Evolutionary conservation across 2,888 invertebrate species (phyloP).

Genomic region (Crepidodera aurea): DNA sequence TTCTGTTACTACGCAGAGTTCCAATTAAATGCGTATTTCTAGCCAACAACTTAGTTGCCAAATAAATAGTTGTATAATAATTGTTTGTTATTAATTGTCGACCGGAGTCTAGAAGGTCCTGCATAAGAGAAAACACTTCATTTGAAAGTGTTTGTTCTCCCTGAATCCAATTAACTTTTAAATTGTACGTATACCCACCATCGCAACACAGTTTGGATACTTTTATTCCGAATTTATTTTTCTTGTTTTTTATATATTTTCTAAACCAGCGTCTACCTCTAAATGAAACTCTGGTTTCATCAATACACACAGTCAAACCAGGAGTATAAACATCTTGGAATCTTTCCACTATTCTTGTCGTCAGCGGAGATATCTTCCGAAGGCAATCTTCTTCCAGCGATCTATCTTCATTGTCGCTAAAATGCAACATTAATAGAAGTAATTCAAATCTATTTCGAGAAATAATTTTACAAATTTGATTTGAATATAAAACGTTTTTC

Average conservation of each 20-base stretch:
- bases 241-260: conserved; percentile 39
- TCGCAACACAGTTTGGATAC: conserved; percentile 20
- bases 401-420: neutral
- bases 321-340: neutral
- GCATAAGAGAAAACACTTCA: conserved; percentile 40
- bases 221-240: conserved; percentile 47
- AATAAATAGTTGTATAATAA: conserved; percentile 41
- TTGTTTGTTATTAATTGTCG: conserved; percentile 49
- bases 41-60: conserved; percentile 32
- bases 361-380: neutral
- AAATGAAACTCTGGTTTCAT: conserved; percentile 43
- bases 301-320: neutral
- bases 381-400: neutral
- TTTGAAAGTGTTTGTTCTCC: conserved; percentile 19
- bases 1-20: conserved; percentile 38
- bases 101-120: conserved; percentile 40
- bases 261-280: conserved; percentile 45
- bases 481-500: neutral
- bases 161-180: conserved; percentile 30
- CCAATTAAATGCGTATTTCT: conserved; percentile 38
- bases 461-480: neutral
- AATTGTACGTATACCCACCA: conserved; percentile 34
- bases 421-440: neutral
- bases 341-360: neutral
- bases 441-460: neutral